Conservation (phyloP, 2,888 invertebrate species). For the Amblyjoppa proteus region DNA sequence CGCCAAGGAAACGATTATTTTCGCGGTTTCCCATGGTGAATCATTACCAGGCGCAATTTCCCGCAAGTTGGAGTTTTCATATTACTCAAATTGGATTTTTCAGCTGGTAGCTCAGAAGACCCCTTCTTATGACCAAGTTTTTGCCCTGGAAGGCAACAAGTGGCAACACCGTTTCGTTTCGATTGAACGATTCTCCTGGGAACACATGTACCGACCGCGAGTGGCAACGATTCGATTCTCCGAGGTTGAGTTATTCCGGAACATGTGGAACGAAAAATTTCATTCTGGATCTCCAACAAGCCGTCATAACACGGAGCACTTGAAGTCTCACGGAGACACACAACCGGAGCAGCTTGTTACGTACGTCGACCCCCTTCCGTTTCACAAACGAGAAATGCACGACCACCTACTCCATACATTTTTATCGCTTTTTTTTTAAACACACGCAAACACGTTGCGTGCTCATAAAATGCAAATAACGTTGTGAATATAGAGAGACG, state of each 20-base stretch:
- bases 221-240: neutral
- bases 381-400: conserved; percentile 3
- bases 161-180: conserved; percentile 15
- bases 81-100: conserved; percentile 9
- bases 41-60: neutral
- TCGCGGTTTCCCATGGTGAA: neutral
- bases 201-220: neutral
- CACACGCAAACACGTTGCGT: neutral
- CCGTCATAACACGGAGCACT: neutral
- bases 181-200: conserved; percentile 13
- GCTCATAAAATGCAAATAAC: neutral
- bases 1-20: conserved; percentile 4
- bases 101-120: neutral
- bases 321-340: neutral
- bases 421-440: neutral
- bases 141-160: conserved; percentile 16
- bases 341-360: neutral
- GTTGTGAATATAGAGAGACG: neutral
- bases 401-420: neutral
- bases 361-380: neutral
- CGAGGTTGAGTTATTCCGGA: conserved; percentile 20
- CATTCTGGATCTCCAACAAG: neutral
- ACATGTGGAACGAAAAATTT: neutral
- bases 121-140: neutral
- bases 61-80: conserved; percentile 13